phyloP scores from a whole-genome alignment of 2,797 vertebrate species.

The Botia kubotai region DNA sequence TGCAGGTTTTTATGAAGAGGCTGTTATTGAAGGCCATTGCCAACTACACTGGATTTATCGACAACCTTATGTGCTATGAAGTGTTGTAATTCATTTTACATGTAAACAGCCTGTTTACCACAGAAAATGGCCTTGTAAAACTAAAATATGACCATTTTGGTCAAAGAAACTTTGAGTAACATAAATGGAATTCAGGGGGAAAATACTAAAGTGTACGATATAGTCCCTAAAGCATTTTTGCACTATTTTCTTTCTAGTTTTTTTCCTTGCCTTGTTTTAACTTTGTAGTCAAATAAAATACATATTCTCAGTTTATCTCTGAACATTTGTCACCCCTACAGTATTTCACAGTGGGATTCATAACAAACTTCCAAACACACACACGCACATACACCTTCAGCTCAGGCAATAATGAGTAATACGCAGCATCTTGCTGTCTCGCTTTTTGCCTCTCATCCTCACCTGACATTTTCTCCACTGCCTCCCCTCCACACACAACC shows the following conservation, averaged over 20 bases:
- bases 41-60: neutral
- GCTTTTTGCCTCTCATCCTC: slow-evolving; percentile 63
- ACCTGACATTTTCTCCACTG: slow-evolving; percentile 55
- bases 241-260: neutral
- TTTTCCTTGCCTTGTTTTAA: neutral
- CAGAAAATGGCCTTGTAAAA: neutral
- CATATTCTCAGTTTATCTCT: slow-evolving; percentile 22
- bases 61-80: neutral
- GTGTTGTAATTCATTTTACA: neutral
- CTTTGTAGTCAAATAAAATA: neutral
- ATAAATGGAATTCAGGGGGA: neutral
- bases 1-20: neutral
- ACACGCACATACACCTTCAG: slow-evolving; percentile 61
- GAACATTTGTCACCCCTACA: slow-evolving; percentile 42
- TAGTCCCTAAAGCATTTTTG: neutral
- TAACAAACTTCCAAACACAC: slow-evolving; percentile 49
- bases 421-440: slow-evolving; percentile 64
- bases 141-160: neutral
- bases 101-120: neutral
- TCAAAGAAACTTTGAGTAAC: neutral
- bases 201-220: neutral
- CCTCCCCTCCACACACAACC: neutral
- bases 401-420: slow-evolving; percentile 74
- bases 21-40: neutral
- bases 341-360: slow-evolving; percentile 46